Conservation (phyloP, 2,113 vertebrate species). For the Ceyx melanurus region DNA sequence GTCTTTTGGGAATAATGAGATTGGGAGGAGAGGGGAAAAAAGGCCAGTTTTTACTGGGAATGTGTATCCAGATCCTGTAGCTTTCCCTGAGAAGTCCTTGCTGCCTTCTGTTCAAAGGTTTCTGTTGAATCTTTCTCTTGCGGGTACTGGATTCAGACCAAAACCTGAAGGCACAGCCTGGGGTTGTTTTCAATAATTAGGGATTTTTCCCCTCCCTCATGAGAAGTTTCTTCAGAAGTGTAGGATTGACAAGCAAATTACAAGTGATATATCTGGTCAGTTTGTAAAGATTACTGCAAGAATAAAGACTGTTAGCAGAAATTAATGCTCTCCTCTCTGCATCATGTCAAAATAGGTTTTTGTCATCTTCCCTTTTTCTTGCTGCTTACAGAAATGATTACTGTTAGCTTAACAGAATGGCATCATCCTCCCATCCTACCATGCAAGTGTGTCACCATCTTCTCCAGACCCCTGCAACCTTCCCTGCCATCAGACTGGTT, state of each 20-base stretch:
- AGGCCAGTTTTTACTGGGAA: neutral
- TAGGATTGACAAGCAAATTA: neutral
- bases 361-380: neutral
- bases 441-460: neutral
- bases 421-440: neutral
- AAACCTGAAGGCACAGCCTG: neutral
- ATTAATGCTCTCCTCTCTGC: neutral
- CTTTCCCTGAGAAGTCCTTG: neutral
- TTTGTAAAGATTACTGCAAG: neutral
- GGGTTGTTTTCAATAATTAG: neutral
- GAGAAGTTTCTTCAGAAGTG: neutral
- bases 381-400: neutral
- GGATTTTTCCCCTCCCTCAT: neutral
- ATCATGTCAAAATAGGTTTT: neutral
- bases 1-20: slow-evolving; percentile 40
- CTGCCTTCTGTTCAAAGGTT: neutral
- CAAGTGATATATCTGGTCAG: neutral
- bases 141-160: neutral
- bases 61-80: neutral
- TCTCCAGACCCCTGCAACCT: neutral
- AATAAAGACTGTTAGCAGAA: neutral
- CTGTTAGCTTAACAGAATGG: neutral
- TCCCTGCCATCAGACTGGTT: neutral
- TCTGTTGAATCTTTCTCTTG: neutral
- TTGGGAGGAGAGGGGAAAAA: neutral